Evolutionary conservation across 2,888 invertebrate genomes (phyloP).

Genomic region (Plebejus melissa): DNA sequence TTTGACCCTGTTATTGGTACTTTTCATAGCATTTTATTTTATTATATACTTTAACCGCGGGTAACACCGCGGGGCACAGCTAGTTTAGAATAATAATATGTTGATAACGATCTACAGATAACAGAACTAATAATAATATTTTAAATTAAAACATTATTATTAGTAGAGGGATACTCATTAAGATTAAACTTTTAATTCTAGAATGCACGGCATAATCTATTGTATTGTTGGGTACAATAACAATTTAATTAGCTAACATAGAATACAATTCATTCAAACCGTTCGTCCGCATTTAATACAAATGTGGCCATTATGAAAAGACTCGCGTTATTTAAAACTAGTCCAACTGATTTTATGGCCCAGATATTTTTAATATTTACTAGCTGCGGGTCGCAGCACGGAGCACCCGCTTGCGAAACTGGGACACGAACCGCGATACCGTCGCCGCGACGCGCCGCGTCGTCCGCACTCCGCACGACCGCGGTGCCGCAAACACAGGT

Average conservation of each 20-base stretch:
- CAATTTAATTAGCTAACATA: not conserved
- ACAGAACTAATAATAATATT: not conserved
- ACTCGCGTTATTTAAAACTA: slow-evolving; percentile 21
- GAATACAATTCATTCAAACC: not conserved
- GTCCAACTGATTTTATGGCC: slow-evolving; percentile 26
- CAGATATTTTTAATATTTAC: slow-evolving; percentile 27
- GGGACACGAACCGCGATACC: slow-evolving; percentile 17
- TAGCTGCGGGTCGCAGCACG: not conserved
- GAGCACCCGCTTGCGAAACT: slow-evolving; percentile 8
- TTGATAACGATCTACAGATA: no score
- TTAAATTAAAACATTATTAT: no score
- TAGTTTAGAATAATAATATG: no score
- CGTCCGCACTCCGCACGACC: not conserved
- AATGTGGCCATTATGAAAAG: slow-evolving; percentile 27
- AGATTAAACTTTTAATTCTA: not conserved
- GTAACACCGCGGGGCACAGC: no score
- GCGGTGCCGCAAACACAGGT: not conserved
- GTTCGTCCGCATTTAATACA: not conserved
- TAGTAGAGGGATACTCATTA: no score
- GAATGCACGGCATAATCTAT: not conserved
- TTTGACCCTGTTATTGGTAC: no score
- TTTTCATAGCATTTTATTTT: no score
- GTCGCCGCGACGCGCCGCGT: not conserved
- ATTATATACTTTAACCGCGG: no score
- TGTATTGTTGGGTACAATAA: not conserved